Evolutionary conservation across 2,113 vertebrate species (phyloP).

Genomic region (Anseranas semipalmata): DNA sequence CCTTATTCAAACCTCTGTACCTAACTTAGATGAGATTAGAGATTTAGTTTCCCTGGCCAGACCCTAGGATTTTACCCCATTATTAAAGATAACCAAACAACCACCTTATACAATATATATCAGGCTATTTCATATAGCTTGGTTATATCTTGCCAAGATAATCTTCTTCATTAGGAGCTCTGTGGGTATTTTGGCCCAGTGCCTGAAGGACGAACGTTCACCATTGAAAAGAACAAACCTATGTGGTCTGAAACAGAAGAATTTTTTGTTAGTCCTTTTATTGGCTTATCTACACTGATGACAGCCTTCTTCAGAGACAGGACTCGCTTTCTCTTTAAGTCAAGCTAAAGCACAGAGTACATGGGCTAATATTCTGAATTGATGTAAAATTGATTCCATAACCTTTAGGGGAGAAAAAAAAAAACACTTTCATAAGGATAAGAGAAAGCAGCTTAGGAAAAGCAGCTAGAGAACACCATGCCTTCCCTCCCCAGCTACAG

Average conservation of each 20-base stretch:
- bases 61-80: neutral
- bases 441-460: neutral
- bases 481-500: neutral
- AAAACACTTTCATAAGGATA: neutral
- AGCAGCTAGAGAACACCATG: neutral
- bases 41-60: slow-evolving; percentile 36
- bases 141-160: neutral
- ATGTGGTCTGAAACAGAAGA: neutral
- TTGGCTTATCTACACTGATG: neutral
- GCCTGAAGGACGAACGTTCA: neutral
- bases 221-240: neutral
- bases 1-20: neutral
- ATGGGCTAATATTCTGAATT: neutral
- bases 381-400: slow-evolving; percentile 7
- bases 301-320: neutral
- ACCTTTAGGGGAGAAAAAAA: neutral
- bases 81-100: neutral
- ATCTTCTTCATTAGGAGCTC: neutral
- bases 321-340: neutral
- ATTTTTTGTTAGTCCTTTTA: neutral
- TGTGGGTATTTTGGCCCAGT: neutral
- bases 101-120: neutral
- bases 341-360: neutral
- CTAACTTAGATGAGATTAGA: slow-evolving; percentile 46
- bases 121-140: neutral